These are phyloP conservation scores for Cranoglanis bouderius DNA, from an alignment of 2,113 vertebrate species.

Conservation along the genomic window DNA sequence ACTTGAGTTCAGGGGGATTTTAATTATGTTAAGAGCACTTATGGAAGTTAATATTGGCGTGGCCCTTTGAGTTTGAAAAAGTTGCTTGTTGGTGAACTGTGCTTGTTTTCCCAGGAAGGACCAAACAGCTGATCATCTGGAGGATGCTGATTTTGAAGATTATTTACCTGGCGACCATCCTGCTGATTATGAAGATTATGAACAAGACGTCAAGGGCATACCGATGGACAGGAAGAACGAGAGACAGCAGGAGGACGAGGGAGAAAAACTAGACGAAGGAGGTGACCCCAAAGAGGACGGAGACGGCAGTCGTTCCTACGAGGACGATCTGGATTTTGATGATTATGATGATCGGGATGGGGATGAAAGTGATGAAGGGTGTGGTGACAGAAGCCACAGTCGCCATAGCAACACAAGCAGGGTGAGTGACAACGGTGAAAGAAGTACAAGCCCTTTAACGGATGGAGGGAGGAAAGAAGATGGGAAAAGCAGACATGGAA, in stretches of 20 bases:
- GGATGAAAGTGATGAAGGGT: constrained; percentile 40
- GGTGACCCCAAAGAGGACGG: constrained; percentile 54
- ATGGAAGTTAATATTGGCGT: neutral
- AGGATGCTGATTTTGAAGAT: neutral
- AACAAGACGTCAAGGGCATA: constrained; percentile 55
- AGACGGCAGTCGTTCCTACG: constrained; percentile 53
- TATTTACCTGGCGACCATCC: constrained; percentile 54
- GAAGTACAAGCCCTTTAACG: neutral
- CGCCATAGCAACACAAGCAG: constrained; percentile 35
- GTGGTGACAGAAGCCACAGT: constrained; percentile 27
- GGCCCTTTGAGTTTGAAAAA: neutral
- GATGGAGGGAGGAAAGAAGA: constrained; percentile 20
- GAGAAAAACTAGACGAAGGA: neutral
- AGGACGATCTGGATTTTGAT: constrained; percentile 49
- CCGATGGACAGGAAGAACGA: neutral
- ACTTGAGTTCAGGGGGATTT: neutral
- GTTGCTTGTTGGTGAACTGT: neutral
- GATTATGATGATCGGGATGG: constrained; percentile 6
- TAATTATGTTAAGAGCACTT: neutral
- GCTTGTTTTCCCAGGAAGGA: constrained; percentile 45
- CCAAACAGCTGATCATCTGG: constrained; percentile 37
- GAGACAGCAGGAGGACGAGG: constrained; percentile 31
- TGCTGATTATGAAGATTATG: constrained; percentile 54
- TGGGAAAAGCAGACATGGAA: neutral
- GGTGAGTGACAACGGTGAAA: constrained; percentile 4